Evolutionary conservation across 1,140 invertebrate genomes (phyloP).

Genomic region (Adoxophyes honmai): DNA sequence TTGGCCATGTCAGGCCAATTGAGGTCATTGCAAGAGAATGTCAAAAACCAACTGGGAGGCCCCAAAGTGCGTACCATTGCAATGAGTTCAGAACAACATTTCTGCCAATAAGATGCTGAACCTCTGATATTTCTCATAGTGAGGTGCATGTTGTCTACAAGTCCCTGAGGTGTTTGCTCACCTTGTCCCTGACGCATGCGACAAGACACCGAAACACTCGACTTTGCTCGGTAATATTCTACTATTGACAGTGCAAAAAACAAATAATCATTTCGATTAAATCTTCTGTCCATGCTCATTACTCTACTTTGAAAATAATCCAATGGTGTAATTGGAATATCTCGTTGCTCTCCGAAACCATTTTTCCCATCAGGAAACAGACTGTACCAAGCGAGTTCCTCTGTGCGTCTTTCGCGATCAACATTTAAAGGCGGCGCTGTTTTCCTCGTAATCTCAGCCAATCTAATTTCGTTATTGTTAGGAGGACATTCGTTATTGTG

Average conservation of each 20-base stretch:
- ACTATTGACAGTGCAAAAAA: conserved; percentile 10
- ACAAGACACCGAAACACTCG: not conserved
- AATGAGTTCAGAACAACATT: conserved; percentile 13
- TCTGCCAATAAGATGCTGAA: conserved; percentile 16
- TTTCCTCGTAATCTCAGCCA: conserved; percentile 12
- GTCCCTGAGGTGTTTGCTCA: conserved; percentile 2
- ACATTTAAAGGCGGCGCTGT: conserved; percentile 11
- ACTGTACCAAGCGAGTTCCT: conserved; percentile 12
- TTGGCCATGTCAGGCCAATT: conserved; percentile 20
- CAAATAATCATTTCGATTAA: conserved; percentile 6
- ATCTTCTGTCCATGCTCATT: conserved; percentile 1
- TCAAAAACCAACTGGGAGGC: conserved; percentile 19
- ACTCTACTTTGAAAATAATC: conserved; percentile 12
- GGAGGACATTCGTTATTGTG: not conserved
- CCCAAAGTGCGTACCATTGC: conserved; percentile 18
- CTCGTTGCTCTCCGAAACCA: not conserved
- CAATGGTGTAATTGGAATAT: conserved; percentile 15
- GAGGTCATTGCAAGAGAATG: conserved; percentile 21
- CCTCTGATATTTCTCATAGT: conserved; percentile 18
- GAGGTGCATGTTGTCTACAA: conserved; percentile 15
- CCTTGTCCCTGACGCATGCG: conserved; percentile 8
- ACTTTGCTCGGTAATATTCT: conserved; percentile 10
- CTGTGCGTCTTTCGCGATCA: not conserved
- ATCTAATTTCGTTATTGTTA: conserved; percentile 12
- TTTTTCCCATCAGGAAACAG: conserved; percentile 15